Evolutionary conservation across 2,797 vertebrate genomes (phyloP).

Genomic region (Sebastes dallii): DNA sequence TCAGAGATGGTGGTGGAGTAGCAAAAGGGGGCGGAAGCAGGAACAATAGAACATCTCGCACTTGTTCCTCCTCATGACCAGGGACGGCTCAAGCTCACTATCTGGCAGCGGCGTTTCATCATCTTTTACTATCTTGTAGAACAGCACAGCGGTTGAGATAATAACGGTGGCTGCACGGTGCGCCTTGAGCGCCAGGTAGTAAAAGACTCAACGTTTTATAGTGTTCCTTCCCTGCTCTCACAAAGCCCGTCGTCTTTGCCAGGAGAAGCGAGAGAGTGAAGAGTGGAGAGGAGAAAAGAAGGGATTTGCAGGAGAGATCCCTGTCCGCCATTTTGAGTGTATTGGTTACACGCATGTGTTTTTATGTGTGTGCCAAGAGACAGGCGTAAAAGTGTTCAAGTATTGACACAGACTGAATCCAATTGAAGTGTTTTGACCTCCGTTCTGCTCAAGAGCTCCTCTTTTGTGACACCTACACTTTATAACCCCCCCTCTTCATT

Average conservation of each 20-base stretch:
- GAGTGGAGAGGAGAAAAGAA: constrained; percentile 6
- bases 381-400: background rate
- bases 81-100: constrained; percentile 17
- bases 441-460: constrained; percentile 56
- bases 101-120: constrained; percentile 58
- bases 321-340: constrained; percentile 30
- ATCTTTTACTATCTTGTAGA: constrained; percentile 76
- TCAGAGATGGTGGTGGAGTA: background rate
- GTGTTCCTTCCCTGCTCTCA: constrained; percentile 43
- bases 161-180: constrained; percentile 66
- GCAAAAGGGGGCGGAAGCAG: background rate
- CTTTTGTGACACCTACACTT: constrained; percentile 70
- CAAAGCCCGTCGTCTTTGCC: constrained; percentile 23
- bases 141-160: constrained; percentile 72
- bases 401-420: constrained; percentile 52
- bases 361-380: background rate
- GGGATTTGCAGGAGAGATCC: background rate
- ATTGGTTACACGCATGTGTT: background rate
- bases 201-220: constrained; percentile 70
- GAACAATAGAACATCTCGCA: constrained; percentile 19
- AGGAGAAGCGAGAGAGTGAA: constrained; percentile 34
- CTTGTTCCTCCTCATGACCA: constrained; percentile 12
- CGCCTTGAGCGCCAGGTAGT: constrained; percentile 71
- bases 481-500: constrained; percentile 57
- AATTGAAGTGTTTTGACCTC: constrained; percentile 61